Evolutionary conservation across 1,140 invertebrate species (phyloP), one percentile per base, ranked within the genome.

Genomic region (Drosophila athabasca): DNA sequence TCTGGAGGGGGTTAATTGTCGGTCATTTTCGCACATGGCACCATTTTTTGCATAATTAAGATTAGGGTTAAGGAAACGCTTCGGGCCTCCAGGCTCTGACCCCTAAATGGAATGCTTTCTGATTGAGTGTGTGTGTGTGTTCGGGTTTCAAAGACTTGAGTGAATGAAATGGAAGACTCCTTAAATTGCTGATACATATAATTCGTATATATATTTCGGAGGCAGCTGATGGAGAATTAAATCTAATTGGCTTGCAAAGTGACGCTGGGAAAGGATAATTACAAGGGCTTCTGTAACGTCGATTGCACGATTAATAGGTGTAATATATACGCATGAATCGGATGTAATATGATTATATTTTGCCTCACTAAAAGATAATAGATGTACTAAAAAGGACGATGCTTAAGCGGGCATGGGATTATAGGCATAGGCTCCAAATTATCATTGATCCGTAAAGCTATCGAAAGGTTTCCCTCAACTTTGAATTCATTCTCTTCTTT

Each of bases 21-120:
- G 64, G 57, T 59, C 68, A 67, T 68, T 77, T 79, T 77, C 78
- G 83, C 82, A 85, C 82, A 85, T 81, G 74, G 69, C 62, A 50
- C 53, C 52, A 35, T 74, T 62, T 79, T 71, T 53, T 57, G 69
- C 83, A 82, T 77, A 77, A 87, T 87, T 88, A 88, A 87, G 82
- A 80, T 75, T 81, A 72, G 79, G 79, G 60, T 78, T 67, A 70
- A 35, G 62, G 53, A 46, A 66, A 24, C 45, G 46, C 44, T 39
- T 13, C n/a, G 29, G 19, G 35, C 13, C 19, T 39, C 65, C 65
- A 62, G 48, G 58, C 11, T 43, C 59, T 51, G 55, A 59, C 65
- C 53, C 67, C 72, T 87, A 87, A 85, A 78, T 85, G 74, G 74
- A 68, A 87, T 71, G 69, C 74, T 66, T 74, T 69, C 65, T 70